These are phyloP conservation scores for Perccottus glenii DNA, from an alignment of 2,113 vertebrate genomes.

Conservation along the genomic window DNA sequence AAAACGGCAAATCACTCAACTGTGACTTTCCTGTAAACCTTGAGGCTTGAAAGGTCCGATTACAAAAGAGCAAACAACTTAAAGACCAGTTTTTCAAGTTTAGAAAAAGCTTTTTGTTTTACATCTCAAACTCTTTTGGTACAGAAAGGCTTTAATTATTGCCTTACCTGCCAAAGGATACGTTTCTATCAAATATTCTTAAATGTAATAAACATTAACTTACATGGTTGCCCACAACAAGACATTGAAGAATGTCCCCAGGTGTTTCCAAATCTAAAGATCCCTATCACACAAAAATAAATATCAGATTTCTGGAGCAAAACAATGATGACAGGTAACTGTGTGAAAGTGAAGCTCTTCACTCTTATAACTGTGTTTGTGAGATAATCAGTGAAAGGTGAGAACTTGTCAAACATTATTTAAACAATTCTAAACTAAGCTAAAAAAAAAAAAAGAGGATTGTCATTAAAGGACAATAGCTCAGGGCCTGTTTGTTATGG, in stretches of 20 bases:
- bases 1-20: background rate
- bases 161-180: background rate
- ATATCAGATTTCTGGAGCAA: slow-evolving; percentile 51
- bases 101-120: background rate
- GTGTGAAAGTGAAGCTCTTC: slow-evolving; percentile 36
- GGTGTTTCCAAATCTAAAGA: slow-evolving; percentile 2
- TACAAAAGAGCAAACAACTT: slow-evolving; percentile 10
- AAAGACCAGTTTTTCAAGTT: slow-evolving; percentile 31
- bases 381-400: background rate
- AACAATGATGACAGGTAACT: slow-evolving; percentile 57
- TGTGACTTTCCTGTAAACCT: slow-evolving; percentile 15
- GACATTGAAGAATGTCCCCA: slow-evolving; percentile 15
- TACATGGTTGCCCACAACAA: slow-evolving; percentile 14
- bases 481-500: no score
- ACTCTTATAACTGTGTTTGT: slow-evolving; percentile 28
- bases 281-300: slow-evolving; percentile 30
- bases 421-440: background rate
- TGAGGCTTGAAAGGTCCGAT: slow-evolving; percentile 20
- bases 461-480: background rate
- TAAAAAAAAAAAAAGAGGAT: background rate
- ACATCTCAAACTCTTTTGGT: background rate
- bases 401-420: slow-evolving; percentile 1
- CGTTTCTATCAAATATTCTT: background rate
- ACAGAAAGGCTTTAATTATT: background rate
- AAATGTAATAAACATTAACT: background rate